Evolutionary conservation across 2,888 invertebrate genomes (phyloP), one percentile per base, ranked within the genome.

Genomic region (Pammene fasciana): DNA sequence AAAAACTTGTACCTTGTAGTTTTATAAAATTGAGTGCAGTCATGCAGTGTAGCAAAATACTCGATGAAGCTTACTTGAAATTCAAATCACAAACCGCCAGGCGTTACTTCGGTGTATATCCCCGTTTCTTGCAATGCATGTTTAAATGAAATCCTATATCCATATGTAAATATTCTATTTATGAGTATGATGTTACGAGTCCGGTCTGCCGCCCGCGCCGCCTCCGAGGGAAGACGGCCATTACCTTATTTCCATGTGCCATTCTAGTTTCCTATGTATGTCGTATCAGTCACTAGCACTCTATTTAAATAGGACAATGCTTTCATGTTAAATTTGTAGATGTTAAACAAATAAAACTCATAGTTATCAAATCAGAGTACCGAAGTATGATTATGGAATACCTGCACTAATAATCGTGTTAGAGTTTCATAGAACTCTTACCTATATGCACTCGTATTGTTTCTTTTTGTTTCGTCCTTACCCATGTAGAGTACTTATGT

Each of bases 211-310:
- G 38, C 36, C 38, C 43, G 64, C 52, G 41, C 41, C 52, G 41
- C 10, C 64, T 11, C 59, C 67, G 64, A 71, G 70, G 72, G 71
- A 72, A 72, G 64, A 56, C 55, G 52, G 9, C 67, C 9, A 72
- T 72, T 72, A 71, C 65, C 67, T 72, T 59, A 54, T 72, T 71
- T 65, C 67, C 64, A 67, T 50, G 46, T 65, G 60, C 65, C 46
- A 65, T 65, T 55, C 65, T 68, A 18, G 54, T 48, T 70, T 65
- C 65, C 65, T 65, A 54, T 18, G 36, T 38, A 36, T 59, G 57
- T 59, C 57, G 52, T 36, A 36, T 43, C 52, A 43, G 41, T 59
- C 59, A 57, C 38, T 36, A 41, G 10, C 48, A 41, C 59, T 43
- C 52, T 60, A 34, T 67, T 45, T 45, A 45, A 60, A 52, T 52